Evolutionary conservation across 2,797 vertebrate species (phyloP).

Genomic region (Stomatorhinus walkeri): DNA sequence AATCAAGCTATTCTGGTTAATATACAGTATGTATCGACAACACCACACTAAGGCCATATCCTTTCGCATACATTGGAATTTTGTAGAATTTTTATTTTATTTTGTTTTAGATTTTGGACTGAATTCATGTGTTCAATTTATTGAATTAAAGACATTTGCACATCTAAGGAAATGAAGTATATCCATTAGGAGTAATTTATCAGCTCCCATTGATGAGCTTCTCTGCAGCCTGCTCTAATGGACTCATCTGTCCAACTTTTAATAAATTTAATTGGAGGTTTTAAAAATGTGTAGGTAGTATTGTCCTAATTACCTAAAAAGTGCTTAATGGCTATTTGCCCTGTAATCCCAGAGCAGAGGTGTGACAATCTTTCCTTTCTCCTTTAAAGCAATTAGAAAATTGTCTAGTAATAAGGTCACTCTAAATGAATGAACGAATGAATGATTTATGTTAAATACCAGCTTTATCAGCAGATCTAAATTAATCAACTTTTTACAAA

Average conservation of each 20-base stretch:
- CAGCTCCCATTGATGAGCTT: slow-evolving; percentile 9
- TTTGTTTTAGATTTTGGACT: slow-evolving; percentile 3
- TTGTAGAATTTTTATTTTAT: neutral
- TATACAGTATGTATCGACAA: neutral
- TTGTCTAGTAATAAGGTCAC: neutral
- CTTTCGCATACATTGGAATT: neutral
- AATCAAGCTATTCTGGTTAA: neutral
- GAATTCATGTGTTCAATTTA: slow-evolving; percentile 16
- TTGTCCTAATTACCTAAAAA: neutral
- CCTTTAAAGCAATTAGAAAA: neutral
- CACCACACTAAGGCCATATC: neutral
- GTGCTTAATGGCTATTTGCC: neutral
- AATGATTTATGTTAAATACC: neutral
- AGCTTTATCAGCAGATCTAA: neutral
- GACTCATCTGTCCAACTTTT: neutral
- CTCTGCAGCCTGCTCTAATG: neutral
- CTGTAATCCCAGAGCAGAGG: neutral
- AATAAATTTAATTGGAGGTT: neutral
- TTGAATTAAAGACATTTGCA: slow-evolving; percentile 19
- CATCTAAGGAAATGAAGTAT: slow-evolving; percentile 4
- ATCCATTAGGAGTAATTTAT: slow-evolving; percentile 26
- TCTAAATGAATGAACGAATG: neutral
- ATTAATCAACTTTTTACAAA: neutral
- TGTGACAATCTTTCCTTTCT: neutral
- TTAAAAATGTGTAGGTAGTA: neutral